These are phyloP conservation scores for Rhyacophila brunnea DNA, from an alignment of 1,140 invertebrate species.

Conservation along the genomic window DNA sequence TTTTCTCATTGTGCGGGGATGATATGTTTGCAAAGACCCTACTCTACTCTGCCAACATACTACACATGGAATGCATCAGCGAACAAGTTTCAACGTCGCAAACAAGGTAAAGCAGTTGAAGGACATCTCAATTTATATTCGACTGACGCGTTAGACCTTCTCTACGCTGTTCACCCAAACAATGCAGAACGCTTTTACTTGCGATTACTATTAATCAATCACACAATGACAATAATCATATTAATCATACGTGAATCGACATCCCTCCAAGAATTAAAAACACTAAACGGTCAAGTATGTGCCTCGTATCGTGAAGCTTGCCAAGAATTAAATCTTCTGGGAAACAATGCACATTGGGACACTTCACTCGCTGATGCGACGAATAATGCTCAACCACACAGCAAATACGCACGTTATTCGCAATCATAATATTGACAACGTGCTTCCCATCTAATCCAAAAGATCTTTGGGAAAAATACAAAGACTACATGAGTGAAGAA, in stretches of 20 bases:
- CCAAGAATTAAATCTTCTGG: too few species aligned
- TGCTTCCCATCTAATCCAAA: too few species aligned
- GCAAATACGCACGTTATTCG: too few species aligned
- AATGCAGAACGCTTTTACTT: constrained; percentile 1
- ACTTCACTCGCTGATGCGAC: background rate
- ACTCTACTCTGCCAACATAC: background rate
- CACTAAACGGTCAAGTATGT: background rate
- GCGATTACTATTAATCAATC: constrained; percentile 3
- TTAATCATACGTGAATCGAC: background rate
- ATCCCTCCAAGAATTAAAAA: background rate
- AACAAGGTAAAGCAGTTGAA: constrained; percentile 1
- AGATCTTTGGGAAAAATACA: too few species aligned
- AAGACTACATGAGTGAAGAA: constrained; percentile 35
- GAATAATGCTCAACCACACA: too few species aligned
- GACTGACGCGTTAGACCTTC: background rate
- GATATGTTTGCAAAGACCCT: constrained; percentile 1
- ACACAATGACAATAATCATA: too few species aligned
- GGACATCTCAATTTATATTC: background rate
- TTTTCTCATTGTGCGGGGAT: constrained; percentile 37
- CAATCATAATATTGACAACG: too few species aligned
- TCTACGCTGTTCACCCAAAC: constrained; percentile 1
- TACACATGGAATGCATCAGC: background rate
- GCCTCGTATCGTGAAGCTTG: too few species aligned
- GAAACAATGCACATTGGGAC: background rate
- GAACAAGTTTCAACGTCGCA: background rate